These are phyloP conservation scores for Sitophilus oryzae DNA, from an alignment of 1,140 invertebrate species.

Conservation along the genomic window DNA sequence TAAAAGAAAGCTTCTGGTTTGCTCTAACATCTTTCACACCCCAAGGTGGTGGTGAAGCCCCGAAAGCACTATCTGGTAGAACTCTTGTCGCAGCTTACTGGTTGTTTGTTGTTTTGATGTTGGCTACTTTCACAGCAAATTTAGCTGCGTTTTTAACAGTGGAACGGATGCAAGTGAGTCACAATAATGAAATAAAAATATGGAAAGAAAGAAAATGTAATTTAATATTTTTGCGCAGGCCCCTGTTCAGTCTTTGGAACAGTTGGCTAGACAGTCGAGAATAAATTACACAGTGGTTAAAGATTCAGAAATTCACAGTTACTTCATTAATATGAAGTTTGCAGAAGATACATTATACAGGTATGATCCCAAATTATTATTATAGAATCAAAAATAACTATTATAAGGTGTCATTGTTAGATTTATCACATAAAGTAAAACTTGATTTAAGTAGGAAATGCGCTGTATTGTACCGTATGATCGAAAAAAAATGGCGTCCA, in stretches of 20 bases:
- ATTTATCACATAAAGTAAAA: too few relatives aligned
- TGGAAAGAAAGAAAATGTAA: too few relatives aligned
- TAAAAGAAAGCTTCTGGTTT: constrained; percentile 92
- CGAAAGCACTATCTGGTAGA: constrained; percentile 76
- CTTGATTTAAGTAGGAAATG: too few relatives aligned
- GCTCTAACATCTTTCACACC: constrained; percentile 87
- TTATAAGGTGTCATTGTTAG: too few relatives aligned
- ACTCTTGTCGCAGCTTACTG: constrained; percentile 86
- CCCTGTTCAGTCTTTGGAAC: constrained; percentile 81
- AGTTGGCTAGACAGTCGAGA: constrained; percentile 76
- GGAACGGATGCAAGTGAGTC: constrained; percentile 81
- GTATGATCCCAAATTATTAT: too few relatives aligned
- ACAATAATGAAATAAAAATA: not conserved
- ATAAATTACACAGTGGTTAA: constrained; percentile 89
- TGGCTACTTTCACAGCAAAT: constrained; percentile 95
- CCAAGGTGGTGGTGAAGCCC: constrained; percentile 82
- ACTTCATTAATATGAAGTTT: constrained; percentile 88
- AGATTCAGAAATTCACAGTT: constrained; percentile 71
- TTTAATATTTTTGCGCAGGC: constrained; percentile 52
- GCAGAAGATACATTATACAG: constrained; percentile 83
- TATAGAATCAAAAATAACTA: too few relatives aligned
- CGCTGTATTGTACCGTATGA: too few relatives aligned
- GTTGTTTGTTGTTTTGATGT: constrained; percentile 88
- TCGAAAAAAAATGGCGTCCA: too few relatives aligned
- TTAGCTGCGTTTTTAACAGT: constrained; percentile 94